Evolutionary conservation across 2,888 invertebrate species (phyloP).

Genomic region (Laspeyria flexula): DNA sequence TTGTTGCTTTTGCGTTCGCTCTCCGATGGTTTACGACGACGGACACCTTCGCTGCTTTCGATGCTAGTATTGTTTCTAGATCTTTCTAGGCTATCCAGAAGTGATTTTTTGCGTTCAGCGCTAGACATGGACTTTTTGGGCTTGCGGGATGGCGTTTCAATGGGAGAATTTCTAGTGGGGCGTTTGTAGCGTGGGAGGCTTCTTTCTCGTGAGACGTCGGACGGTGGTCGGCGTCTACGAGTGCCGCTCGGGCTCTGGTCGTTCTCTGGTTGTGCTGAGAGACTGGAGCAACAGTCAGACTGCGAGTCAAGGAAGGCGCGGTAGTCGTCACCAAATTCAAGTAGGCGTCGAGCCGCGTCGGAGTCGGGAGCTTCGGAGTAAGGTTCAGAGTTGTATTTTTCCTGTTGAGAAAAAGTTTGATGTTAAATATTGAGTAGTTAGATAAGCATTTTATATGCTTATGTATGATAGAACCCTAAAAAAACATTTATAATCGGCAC

Average conservation of each 20-base stretch:
- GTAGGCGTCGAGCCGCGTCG: conserved; percentile 92
- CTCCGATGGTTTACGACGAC: conserved; percentile 74
- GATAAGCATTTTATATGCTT: too few species aligned
- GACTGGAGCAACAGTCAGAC: conserved; percentile 94
- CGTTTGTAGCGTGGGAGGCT: conserved; percentile 73
- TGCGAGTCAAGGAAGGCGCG: conserved; percentile 95
- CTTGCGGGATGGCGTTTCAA: conserved; percentile 73
- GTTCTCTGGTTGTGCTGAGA: conserved; percentile 88
- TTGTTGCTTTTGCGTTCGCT: conserved; percentile 73
- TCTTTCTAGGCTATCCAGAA: conserved; percentile 79
- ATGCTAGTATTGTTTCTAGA: conserved; percentile 81
- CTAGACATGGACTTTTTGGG: conserved; percentile 83
- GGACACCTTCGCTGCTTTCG: conserved; percentile 76
- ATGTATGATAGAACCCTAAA: too few species aligned
- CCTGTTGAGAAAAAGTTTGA: conserved; percentile 82
- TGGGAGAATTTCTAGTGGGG: conserved; percentile 70
- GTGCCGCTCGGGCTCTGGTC: conserved; percentile 71
- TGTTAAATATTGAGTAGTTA: neutral
- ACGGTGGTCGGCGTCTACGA: conserved; percentile 74
- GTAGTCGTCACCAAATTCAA: conserved; percentile 97
- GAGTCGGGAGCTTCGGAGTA: conserved; percentile 95
- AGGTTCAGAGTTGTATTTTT: conserved; percentile 96
- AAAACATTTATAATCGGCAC: too few species aligned
- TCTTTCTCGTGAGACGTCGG: conserved; percentile 67
- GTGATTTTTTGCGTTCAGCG: conserved; percentile 79